Evolutionary conservation across 2,113 vertebrate species (phyloP).

Genomic region (Epinephelus fuscoguttatus): DNA sequence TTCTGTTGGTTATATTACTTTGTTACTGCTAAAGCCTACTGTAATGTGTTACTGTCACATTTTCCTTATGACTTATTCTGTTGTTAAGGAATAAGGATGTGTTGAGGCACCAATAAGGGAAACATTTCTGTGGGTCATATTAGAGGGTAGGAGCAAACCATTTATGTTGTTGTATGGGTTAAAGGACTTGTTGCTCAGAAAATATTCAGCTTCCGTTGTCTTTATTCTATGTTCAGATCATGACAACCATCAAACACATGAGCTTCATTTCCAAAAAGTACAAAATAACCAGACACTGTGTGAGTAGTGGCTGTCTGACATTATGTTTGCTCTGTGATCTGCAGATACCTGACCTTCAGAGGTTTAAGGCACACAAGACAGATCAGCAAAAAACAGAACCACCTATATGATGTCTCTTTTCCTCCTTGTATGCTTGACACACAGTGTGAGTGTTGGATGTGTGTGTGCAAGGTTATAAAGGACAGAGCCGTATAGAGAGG

Average conservation of each 20-base stretch:
- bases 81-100: too few relatives aligned
- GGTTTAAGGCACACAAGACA: background rate
- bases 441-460: slow-evolving; percentile 4
- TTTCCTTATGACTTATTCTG: background rate
- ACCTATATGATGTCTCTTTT: background rate
- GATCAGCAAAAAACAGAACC: slow-evolving; percentile 24
- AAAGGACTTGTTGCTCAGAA: background rate
- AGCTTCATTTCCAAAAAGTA: background rate
- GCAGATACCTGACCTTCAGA: background rate
- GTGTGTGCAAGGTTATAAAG: slow-evolving; percentile 37
- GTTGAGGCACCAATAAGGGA: too few relatives aligned
- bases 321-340: background rate
- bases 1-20: too few relatives aligned
- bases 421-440: slow-evolving; percentile 27
- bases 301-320: background rate
- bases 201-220: background rate
- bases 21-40: too few relatives aligned
- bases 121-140: background rate
- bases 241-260: background rate
- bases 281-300: background rate
- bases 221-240: background rate
- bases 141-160: too few relatives aligned
- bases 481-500: slow-evolving; percentile 34
- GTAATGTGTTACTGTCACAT: background rate
- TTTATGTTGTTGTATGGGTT: too few relatives aligned